These are phyloP conservation scores for Paramisgurnus dabryanus DNA, from an alignment of 2,113 vertebrate genomes.

Conservation along the genomic window DNA sequence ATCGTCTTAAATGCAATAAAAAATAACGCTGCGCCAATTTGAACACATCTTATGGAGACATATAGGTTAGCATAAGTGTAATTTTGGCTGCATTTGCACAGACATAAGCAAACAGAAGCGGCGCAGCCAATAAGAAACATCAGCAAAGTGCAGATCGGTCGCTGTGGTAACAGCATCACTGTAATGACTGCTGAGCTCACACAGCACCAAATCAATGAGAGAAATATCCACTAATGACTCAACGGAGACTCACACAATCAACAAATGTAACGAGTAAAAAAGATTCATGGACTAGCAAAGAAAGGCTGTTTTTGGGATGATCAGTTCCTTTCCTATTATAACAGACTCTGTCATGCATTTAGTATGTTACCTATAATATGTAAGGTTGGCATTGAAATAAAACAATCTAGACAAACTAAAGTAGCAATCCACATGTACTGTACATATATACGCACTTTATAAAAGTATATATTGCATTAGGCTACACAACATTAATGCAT, in stretches of 20 bases:
- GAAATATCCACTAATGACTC: slow-evolving; percentile 4
- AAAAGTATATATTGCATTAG: too few relatives aligned
- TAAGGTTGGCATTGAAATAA: too few relatives aligned
- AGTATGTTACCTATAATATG: too few relatives aligned
- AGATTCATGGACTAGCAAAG: neutral
- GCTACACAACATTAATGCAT: too few relatives aligned
- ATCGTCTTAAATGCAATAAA: neutral
- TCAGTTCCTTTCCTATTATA: too few relatives aligned
- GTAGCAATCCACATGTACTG: too few relatives aligned
- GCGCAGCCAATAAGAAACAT: slow-evolving; percentile 28
- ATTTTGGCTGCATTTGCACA: slow-evolving; percentile 7
- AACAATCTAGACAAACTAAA: too few relatives aligned
- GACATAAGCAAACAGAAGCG: neutral
- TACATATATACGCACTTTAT: too few relatives aligned
- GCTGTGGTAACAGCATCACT: slow-evolving; percentile 39
- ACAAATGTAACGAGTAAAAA: slow-evolving; percentile 21
- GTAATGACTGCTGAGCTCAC: slow-evolving; percentile 36
- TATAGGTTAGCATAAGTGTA: neutral
- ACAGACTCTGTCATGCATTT: too few relatives aligned
- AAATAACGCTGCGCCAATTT: neutral
- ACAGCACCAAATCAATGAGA: slow-evolving; percentile 31
- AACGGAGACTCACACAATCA: slow-evolving; percentile 13
- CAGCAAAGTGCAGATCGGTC: slow-evolving; percentile 35
- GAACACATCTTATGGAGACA: neutral
- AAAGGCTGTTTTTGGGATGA: neutral